Evolutionary conservation across 2,797 vertebrate genomes (phyloP).

Genomic region (Tolypeutes matacus): DNA sequence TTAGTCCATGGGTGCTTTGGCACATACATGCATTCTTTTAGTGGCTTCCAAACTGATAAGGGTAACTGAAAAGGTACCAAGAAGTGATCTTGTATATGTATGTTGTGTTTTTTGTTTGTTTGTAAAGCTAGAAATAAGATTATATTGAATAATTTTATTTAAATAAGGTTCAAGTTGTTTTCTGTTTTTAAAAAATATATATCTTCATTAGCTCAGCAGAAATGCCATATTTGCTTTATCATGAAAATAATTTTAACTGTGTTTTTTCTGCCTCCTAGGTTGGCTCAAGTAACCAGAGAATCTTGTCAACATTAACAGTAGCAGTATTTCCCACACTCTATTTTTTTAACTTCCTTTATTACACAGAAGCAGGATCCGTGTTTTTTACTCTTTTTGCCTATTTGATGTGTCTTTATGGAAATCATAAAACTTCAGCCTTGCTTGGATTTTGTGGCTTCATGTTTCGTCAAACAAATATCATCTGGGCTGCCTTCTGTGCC

Average conservation of each 20-base stretch:
- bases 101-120: background rate
- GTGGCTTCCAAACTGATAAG: background rate
- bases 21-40: background rate
- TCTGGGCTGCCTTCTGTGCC: conserved; percentile 97
- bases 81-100: background rate
- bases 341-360: conserved; percentile 99
- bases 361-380: conserved; percentile 96
- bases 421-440: conserved; percentile 94
- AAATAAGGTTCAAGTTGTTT: background rate
- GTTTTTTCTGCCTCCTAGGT: conserved; percentile 87
- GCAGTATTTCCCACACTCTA: conserved; percentile 96
- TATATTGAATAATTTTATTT: conserved; percentile 35
- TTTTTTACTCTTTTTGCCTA: conserved; percentile 98
- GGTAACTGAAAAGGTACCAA: background rate
- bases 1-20: background rate
- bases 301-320: conserved; percentile 93
- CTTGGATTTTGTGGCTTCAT: conserved; percentile 94
- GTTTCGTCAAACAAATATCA: conserved; percentile 97
- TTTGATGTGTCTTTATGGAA: conserved; percentile 96
- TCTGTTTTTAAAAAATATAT: background rate
- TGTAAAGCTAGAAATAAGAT: background rate
- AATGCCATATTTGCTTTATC: conserved; percentile 1
- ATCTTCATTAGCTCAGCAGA: background rate
- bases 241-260: conserved; percentile 48
- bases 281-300: conserved; percentile 90